Percentiles rank a stretch among this genome's conserved stretches.
These are phyloP conservation scores for Oreochromis aureus DNA, from an alignment of 2,113 vertebrate species.

Conservation along the genomic window DNA sequence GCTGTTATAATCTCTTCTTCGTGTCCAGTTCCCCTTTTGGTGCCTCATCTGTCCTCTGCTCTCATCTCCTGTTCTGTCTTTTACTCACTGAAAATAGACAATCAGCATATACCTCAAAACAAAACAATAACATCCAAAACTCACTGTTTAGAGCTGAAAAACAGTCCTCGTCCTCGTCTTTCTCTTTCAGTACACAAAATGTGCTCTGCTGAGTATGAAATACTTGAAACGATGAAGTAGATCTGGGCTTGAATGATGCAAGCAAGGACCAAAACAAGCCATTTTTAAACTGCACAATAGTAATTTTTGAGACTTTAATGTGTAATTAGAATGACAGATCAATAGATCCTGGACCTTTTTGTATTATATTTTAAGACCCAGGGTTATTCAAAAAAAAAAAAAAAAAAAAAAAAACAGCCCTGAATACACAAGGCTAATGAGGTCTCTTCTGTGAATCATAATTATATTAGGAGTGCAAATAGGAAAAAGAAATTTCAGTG, in stretches of 20 bases:
- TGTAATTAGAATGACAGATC: not conserved
- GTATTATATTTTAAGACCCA: not conserved
- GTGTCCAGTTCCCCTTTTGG: not conserved
- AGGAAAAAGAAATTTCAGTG: not conserved
- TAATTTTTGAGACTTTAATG: not conserved
- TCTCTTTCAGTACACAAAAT: not conserved
- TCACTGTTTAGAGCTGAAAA: not conserved
- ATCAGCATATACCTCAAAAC: not conserved
- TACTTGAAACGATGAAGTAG: not conserved
- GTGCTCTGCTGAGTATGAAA: not conserved
- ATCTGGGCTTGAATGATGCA: not conserved
- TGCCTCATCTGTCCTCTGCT: not conserved
- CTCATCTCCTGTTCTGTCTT: not conserved
- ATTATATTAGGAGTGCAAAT: not conserved
- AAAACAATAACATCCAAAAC: not conserved
- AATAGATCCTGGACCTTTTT: not conserved
- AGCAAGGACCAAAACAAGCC: not conserved
- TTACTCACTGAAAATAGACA: not conserved
- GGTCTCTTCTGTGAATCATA: not conserved
- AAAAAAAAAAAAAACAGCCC: not conserved
- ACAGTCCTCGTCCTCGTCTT: rapidly evolving
- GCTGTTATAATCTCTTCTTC: not conserved
- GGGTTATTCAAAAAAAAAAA: not conserved
- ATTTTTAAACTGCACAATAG: not conserved
- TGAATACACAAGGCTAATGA: not conserved